Evolutionary conservation across 2,797 vertebrate species (phyloP).

Genomic region (Alfaro cultratus): DNA sequence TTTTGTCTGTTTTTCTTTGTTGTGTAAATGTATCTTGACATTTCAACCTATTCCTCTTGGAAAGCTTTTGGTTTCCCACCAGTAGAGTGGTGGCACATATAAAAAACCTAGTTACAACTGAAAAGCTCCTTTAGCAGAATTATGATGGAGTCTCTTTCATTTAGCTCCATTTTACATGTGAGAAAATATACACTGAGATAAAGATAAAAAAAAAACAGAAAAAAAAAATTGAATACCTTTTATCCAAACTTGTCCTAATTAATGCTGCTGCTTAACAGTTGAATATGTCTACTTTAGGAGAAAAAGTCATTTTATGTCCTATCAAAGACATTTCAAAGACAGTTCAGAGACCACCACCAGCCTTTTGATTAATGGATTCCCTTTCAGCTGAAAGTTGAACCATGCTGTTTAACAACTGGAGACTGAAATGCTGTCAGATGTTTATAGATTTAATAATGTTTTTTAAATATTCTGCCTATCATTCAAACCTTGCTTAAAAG

Average conservation of each 20-base stretch:
- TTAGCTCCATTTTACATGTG: background rate
- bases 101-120: too few species aligned
- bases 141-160: too few species aligned
- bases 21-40: too few species aligned
- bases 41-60: too few species aligned
- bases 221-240: background rate
- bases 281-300: background rate
- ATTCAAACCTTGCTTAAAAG: background rate
- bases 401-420: constrained; percentile 3
- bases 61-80: too few species aligned
- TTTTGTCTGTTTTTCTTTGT: too few species aligned
- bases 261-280: background rate
- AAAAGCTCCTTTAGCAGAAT: too few species aligned
- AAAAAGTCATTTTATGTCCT: background rate
- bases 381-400: background rate
- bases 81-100: too few species aligned
- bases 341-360: background rate
- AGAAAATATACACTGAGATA: background rate
- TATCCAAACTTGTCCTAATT: background rate
- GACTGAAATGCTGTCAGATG: background rate
- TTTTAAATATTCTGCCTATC: background rate
- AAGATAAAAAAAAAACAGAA: background rate
- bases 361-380: background rate
- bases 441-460: background rate
- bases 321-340: background rate